Evolutionary conservation across 2,888 invertebrate genomes (phyloP), one percentile per base, ranked within the genome.

Genomic region (Euphydryas editha): DNA sequence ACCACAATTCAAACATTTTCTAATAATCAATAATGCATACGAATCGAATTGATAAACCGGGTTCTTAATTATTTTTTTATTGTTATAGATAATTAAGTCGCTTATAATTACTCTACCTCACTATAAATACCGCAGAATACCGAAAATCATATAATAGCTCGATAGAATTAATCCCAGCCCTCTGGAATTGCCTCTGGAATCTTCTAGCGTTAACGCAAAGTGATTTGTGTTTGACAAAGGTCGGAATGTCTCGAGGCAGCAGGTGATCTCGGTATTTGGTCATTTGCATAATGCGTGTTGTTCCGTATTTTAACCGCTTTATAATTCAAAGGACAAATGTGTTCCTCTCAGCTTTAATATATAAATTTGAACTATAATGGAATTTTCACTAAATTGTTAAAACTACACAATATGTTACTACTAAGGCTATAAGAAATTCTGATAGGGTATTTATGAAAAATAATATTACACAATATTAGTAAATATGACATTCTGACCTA

Each of bases 191-290:
- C 58, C 49, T 49, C 30, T 49, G 59, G 37, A 42, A 67, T 62
- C 59, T 47, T 36, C 55, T 62, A 39, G 60, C 60, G 66, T 20
- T 42, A 56, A 62, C 67, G 71, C 59, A 70, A 73, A 76, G 76
- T 75, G 76, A 75, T 76, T 75, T 73, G 77, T 73, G 75, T 73
- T 73, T 69, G 71, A 71, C 72, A 73, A 70, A 68, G 60, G 62
- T 62, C 69, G 58, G 70, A 72, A 71, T 72, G 68, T 69, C 67
- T 62, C 56, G 59, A 65, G 62, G 65, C 58, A 46, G 62, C 72
- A 72, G 72, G 74, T 75, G 72, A 76, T 68, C 63, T 70, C 55
- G 55, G 60, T 58, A 47, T 77, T 74, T 75, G 71, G 24, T 15
- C 51, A 75, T 78, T 74, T 75, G 70, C 77, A 74, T 75, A 77